Evolutionary conservation across 2,888 invertebrate species (phyloP).

Genomic region (Leucoptera coffeella): DNA sequence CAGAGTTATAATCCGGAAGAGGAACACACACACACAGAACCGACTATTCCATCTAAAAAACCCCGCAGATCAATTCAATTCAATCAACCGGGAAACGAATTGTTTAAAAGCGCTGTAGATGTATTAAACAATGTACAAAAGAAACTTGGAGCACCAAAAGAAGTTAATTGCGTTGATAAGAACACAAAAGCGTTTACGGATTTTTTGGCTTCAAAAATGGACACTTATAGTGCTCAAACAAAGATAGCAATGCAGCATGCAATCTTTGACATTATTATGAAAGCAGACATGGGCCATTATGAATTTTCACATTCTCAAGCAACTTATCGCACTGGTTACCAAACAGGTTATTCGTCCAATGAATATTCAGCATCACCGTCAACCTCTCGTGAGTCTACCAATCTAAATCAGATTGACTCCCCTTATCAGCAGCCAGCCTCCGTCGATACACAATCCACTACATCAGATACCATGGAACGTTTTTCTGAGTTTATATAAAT

Average conservation of each 20-base stretch:
- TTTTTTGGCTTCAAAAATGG: slow-evolving; percentile 5
- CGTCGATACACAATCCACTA: slow-evolving; percentile 1
- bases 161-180: slow-evolving; percentile 5
- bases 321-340: slow-evolving; percentile 4
- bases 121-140: slow-evolving; percentile 4
- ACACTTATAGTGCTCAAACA: slow-evolving; percentile 4
- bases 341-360: slow-evolving; percentile 4
- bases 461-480: not conserved
- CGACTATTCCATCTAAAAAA: slow-evolving; percentile 5
- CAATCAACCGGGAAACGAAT: slow-evolving; percentile 4
- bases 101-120: slow-evolving; percentile 4
- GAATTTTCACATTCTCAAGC: slow-evolving; percentile 5
- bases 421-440: slow-evolving; percentile 1
- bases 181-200: slow-evolving; percentile 5
- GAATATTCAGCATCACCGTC: slow-evolving; percentile 5
- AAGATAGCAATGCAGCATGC: slow-evolving; percentile 4
- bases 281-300: slow-evolving; percentile 3
- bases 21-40: slow-evolving; percentile 5
- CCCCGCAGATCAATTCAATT: slow-evolving; percentile 5
- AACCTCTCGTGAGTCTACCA: slow-evolving; percentile 3
- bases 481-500: slow-evolving; percentile 1
- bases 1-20: slow-evolving; percentile 5
- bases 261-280: slow-evolving; percentile 4
- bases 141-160: slow-evolving; percentile 4
- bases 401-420: slow-evolving; percentile 1